phyloP scores from a whole-genome alignment of 2,888 invertebrate species.

The Melanophora roralis region DNA sequence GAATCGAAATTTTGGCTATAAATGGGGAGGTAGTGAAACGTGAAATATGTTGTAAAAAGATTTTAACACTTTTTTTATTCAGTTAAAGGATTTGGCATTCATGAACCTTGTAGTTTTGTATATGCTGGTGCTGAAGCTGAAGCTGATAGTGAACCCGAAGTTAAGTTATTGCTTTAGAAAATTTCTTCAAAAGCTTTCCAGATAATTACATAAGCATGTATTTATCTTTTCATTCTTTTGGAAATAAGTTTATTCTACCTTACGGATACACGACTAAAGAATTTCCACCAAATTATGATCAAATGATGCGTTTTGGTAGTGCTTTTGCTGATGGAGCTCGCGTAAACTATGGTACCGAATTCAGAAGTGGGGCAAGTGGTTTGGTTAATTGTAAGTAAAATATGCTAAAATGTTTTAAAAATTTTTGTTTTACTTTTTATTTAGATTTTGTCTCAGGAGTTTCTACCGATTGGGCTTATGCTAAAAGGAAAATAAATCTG shows the following conservation, averaged over 20 bases:
- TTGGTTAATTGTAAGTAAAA: conserved; percentile 68
- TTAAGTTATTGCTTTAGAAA: conserved; percentile 64
- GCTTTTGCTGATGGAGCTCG: conserved; percentile 67
- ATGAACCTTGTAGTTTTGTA: conserved; percentile 71
- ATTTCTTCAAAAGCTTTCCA: conserved; percentile 64
- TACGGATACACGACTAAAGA: conserved; percentile 67
- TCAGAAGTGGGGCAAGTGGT: conserved; percentile 69
- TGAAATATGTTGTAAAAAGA: not conserved
- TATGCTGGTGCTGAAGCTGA: conserved; percentile 66
- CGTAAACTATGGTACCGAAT: conserved; percentile 66
- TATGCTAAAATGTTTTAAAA: not conserved
- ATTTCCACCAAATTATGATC: conserved; percentile 68
- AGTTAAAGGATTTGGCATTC: conserved; percentile 62
- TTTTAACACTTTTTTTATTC: not conserved
- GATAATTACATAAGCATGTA: conserved; percentile 68
- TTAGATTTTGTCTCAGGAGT: too few relatives aligned
- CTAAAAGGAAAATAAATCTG: too few relatives aligned
- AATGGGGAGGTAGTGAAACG: conserved; percentile 65
- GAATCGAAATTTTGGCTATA: conserved; percentile 69
- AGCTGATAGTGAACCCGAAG: conserved; percentile 67
- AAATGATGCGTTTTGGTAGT: conserved; percentile 68
- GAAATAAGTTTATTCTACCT: conserved; percentile 68
- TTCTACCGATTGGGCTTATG: too few relatives aligned
- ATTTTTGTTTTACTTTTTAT: conserved; percentile 17
- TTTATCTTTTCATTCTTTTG: conserved; percentile 69